Evolutionary conservation across 2,113 vertebrate species (phyloP), one percentile per base, ranked within the genome.

Genomic region (sheep (Ovis aries)): DNA sequence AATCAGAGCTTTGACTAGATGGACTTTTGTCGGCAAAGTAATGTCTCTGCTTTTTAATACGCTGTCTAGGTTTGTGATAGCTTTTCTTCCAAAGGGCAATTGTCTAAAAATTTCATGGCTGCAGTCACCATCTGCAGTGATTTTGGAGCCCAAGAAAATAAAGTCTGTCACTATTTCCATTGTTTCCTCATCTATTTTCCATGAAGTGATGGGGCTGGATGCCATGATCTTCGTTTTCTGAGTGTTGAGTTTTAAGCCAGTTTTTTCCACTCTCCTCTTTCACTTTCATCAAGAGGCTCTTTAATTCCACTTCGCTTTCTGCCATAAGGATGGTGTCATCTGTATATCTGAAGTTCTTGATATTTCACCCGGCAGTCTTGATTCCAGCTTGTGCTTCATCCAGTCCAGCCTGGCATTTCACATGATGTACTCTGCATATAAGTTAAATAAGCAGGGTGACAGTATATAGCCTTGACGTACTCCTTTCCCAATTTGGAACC

Each of bases 11-110:
- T 64, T 17, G 31, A 64, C 31, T 64, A 64, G 31, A 64, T 2
- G 2, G 31, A 33, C 7, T 3, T 64, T 64, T n/a, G 15, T n/a
- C 0, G 3, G 31, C 1, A 2, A n/a, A 64, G 31, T 64, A 64
- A 64, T 64, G 15, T 64, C 62, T 64, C 62, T 64, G 31, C 31
- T 8, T 64, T 33, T 17, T n/a, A n/a, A 64, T 64, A n/a, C 0
- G 0, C 62, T 64, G 15, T 17, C 62, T 64, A 64, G 62, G 31
- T 64, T n/a, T 16, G 31, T 64, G 3, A 33, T 64, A 33, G 7
- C 31, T 64, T 33, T 64, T 64, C 31, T 64, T 64, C 31, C 31
- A 64, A 64, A 31, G 31, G 1, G 62, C 31, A 33, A 16, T 16
- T 7, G 31, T 64, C 31, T 33, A 33, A 33, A 33, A 33, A 33